Evolutionary conservation across 64 coral and sea anemone species (phyloP).

Genomic region (Porites australiensis): DNA sequence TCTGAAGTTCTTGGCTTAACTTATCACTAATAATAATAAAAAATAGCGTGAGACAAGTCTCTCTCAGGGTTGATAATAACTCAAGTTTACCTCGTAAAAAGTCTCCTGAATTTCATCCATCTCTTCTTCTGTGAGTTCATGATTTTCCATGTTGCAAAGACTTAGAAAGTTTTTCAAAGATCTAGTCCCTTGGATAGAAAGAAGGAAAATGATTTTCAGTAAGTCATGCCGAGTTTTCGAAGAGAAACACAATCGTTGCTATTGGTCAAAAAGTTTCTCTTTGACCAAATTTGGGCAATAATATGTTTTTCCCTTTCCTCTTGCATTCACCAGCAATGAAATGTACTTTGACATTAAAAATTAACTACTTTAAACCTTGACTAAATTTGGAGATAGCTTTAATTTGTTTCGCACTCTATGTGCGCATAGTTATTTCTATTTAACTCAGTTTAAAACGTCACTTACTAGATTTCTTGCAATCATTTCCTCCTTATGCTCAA

Average conservation of each 20-base stretch:
- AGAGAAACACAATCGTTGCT: background rate
- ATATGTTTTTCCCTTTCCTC: background rate
- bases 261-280: background rate
- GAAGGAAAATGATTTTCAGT: background rate
- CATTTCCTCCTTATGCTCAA: conserved; percentile 5
- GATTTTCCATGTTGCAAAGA: background rate
- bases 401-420: background rate
- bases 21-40: too few relatives aligned
- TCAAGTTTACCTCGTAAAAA: conserved; percentile 35
- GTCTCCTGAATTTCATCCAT: conserved; percentile 19
- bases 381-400: conserved; percentile 46
- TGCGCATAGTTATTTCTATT: background rate
- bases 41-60: background rate
- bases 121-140: conserved; percentile 28
- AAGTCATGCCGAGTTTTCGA: conserved; percentile 23
- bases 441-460: background rate
- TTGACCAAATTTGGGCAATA: conserved; percentile 28
- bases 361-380: background rate
- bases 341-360: background rate
- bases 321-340: background rate
- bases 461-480: too few relatives aligned
- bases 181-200: background rate
- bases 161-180: background rate
- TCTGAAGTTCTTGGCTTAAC: too few relatives aligned
- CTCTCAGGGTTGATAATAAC: too few relatives aligned